Evolutionary conservation across 1,140 invertebrate genomes (phyloP).

Genomic region (Drosophila santomea): DNA sequence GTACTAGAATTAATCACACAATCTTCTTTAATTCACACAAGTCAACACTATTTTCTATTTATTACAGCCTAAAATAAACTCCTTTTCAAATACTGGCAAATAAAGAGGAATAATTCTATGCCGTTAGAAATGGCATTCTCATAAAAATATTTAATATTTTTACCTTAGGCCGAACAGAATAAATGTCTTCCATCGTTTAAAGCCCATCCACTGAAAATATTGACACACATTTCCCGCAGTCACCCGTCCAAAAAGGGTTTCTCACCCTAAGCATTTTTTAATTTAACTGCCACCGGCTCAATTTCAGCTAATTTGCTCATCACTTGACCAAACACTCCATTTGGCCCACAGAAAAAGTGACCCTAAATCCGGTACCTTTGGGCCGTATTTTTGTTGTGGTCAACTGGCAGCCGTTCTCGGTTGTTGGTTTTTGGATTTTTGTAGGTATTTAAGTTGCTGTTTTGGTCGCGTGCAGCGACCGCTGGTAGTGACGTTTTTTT

Average conservation of each 20-base stretch:
- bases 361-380: slow-evolving; percentile 26
- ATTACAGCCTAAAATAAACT: too few species aligned
- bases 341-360: slow-evolving; percentile 21
- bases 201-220: slow-evolving; percentile 11
- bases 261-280: slow-evolving; percentile 44
- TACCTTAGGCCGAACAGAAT: not conserved
- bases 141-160: not conserved
- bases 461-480: slow-evolving; percentile 47
- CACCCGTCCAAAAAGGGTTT: slow-evolving; percentile 2
- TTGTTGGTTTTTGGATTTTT: slow-evolving; percentile 11
- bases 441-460: slow-evolving; percentile 20
- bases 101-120: too few species aligned
- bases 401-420: slow-evolving; percentile 17
- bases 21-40: not conserved
- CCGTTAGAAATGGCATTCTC: too few species aligned
- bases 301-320: slow-evolving; percentile 79
- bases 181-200: slow-evolving; percentile 12
- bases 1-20: not conserved
- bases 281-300: slow-evolving; percentile 58
- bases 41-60: too few species aligned
- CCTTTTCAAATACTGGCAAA: too few species aligned
- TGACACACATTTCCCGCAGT: slow-evolving; percentile 14
- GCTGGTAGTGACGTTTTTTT: slow-evolving; percentile 27
- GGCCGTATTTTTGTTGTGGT: slow-evolving; percentile 33
- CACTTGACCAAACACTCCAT: slow-evolving; percentile 69